Conservation (phyloP, 2,797 vertebrate species). For the Enteromius paludinosus region DNA sequence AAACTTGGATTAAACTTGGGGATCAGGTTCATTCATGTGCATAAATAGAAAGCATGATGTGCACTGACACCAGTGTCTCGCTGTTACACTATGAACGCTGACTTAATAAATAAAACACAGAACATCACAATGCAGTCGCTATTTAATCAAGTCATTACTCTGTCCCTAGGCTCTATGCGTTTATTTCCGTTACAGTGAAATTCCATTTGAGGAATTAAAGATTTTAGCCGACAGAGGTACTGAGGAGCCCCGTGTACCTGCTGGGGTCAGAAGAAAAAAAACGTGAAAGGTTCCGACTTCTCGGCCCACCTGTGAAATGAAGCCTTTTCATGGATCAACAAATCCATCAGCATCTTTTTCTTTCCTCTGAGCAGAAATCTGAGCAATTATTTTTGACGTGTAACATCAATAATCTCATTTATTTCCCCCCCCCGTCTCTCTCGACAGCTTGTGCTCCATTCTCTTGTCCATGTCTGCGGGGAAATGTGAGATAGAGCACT, state of each 20-base stretch:
- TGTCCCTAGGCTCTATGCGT: not conserved
- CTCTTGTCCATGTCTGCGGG: constrained; percentile 82
- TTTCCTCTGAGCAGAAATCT: constrained; percentile 83
- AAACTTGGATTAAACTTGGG: not conserved
- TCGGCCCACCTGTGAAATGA: constrained; percentile 68
- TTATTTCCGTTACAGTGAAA: constrained; percentile 17
- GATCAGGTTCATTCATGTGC: constrained; percentile 35
- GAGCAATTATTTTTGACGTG: constrained; percentile 90
- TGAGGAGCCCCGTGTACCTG: constrained; percentile 35
- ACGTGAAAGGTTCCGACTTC: constrained; percentile 55
- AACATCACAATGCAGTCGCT: constrained; percentile 9
- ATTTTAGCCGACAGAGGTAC: constrained; percentile 49
- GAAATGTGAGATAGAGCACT: constrained; percentile 82
- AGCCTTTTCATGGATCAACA: constrained; percentile 74
- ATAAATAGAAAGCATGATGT: constrained; percentile 18
- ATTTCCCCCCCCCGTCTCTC: constrained; percentile 66
- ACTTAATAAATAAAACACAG: constrained; percentile 6
- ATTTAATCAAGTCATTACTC: constrained; percentile 40
- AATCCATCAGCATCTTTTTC: constrained; percentile 74
- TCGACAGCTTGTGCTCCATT: constrained; percentile 63
- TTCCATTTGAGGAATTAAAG: constrained; percentile 30
- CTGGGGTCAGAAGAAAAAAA: constrained; percentile 61
- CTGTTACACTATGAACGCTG: constrained; percentile 23
- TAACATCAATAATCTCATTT: constrained; percentile 87
- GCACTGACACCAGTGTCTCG: constrained; percentile 10